Conservation (phyloP, 2,888 invertebrate genomes). For the Hecatera dysodea region DNA sequence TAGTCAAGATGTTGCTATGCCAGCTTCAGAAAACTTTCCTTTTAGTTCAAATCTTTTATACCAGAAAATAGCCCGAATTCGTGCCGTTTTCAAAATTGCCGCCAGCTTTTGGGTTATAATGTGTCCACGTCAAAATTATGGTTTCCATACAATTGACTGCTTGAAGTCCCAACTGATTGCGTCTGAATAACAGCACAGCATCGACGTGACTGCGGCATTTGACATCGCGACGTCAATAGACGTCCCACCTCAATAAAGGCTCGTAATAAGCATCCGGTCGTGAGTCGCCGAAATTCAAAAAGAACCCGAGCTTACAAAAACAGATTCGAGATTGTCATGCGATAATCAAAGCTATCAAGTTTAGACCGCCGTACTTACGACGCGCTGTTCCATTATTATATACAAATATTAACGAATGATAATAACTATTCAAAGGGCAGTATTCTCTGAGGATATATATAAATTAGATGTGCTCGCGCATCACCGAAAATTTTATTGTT, state of each 20-base stretch:
- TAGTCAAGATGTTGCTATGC: not conserved
- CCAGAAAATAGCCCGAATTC: too few species aligned
- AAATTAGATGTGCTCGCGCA: slow-evolving; percentile 10
- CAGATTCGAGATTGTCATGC: slow-evolving; percentile 37
- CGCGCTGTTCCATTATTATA: slow-evolving; percentile 20
- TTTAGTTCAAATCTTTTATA: too few species aligned
- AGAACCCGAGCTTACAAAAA: slow-evolving; percentile 24
- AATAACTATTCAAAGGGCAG: slow-evolving; percentile 22
- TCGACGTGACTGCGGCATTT: slow-evolving; percentile 17
- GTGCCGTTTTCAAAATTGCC: not conserved
- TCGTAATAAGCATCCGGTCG: not conserved
- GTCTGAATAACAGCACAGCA: slow-evolving; percentile 29
- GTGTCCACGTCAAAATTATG: slow-evolving; percentile 37
- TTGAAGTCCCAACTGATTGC: not conserved
- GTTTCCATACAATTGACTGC: slow-evolving; percentile 26
- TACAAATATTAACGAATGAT: slow-evolving; percentile 25
- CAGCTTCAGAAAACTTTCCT: too few species aligned
- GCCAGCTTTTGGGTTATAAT: slow-evolving; percentile 20
- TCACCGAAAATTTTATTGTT: slow-evolving; percentile 22
- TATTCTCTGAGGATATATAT: slow-evolving; percentile 29
- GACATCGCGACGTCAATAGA: slow-evolving; percentile 23
- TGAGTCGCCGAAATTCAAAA: slow-evolving; percentile 13
- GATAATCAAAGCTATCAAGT: slow-evolving; percentile 19
- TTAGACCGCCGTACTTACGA: slow-evolving; percentile 20
- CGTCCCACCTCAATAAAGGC: slow-evolving; percentile 48